These are phyloP conservation scores for Cyphotilapia sp. DNA, from an alignment of 2,113 vertebrate genomes.

Conservation along the genomic window DNA sequence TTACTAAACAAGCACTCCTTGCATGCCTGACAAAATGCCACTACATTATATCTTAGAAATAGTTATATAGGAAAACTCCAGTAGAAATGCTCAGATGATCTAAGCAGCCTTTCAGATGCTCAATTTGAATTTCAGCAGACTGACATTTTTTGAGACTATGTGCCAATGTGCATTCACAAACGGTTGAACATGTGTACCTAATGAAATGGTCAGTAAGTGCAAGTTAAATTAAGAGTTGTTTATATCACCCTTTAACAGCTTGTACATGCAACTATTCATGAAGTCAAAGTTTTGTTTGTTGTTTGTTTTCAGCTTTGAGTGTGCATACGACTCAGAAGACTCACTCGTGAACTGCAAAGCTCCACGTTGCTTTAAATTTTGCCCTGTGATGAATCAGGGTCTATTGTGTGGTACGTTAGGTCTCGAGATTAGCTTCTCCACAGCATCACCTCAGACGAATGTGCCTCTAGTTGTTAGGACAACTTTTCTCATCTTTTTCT, in stretches of 20 bases:
- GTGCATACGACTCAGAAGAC: background rate
- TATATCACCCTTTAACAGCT: background rate
- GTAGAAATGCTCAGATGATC: background rate
- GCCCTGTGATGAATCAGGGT: background rate
- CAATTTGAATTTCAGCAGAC: background rate
- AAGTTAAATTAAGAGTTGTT: background rate
- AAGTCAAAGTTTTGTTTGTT: background rate
- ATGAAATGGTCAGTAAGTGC: background rate
- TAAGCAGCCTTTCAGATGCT: background rate
- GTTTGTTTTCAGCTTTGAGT: background rate
- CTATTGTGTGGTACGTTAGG: background rate
- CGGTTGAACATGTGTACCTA: background rate
- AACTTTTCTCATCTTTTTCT: background rate
- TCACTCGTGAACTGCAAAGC: background rate
- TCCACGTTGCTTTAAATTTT: background rate
- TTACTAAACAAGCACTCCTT: background rate
- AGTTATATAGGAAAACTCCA: background rate
- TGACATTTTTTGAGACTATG: background rate
- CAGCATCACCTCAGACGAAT: background rate
- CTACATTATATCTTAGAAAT: background rate
- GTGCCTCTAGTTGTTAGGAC: background rate
- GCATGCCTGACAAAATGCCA: background rate
- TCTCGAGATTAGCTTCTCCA: background rate
- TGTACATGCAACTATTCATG: background rate
- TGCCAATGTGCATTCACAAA: background rate